Evolutionary conservation across 2,888 invertebrate species (phyloP).

Genomic region (Eristalis pertinax): DNA sequence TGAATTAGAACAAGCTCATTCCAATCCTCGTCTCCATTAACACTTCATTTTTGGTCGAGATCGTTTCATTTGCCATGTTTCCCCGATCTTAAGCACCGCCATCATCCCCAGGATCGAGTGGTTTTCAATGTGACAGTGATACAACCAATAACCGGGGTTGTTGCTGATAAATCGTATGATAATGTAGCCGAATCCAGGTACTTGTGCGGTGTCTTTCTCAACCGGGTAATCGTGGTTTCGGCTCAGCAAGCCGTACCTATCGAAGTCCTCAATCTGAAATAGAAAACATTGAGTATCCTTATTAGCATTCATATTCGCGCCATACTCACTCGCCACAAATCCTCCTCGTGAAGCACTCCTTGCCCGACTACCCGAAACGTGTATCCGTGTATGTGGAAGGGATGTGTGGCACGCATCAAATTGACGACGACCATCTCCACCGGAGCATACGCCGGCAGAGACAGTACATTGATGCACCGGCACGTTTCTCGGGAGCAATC

Average conservation of each 20-base stretch:
- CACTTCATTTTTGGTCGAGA: slow-evolving; percentile 76
- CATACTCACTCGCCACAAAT: slow-evolving; percentile 76
- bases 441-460: slow-evolving; percentile 77
- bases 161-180: slow-evolving; percentile 78
- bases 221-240: slow-evolving; percentile 77
- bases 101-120: slow-evolving; percentile 77
- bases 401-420: slow-evolving; percentile 77
- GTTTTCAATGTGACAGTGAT: slow-evolving; percentile 78
- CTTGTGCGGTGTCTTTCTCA: slow-evolving; percentile 78
- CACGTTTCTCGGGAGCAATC: slow-evolving; percentile 76
- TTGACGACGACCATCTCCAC: slow-evolving; percentile 78
- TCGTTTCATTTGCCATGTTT: slow-evolving; percentile 78
- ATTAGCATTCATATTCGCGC: not conserved
- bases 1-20: not conserved
- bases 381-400: slow-evolving; percentile 78
- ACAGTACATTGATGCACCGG: slow-evolving; percentile 77
- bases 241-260: slow-evolving; percentile 75
- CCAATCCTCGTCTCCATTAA: slow-evolving; percentile 39
- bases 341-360: slow-evolving; percentile 74
- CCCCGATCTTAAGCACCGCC: slow-evolving; percentile 78
- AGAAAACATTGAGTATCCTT: not conserved
- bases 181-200: slow-evolving; percentile 78
- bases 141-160: slow-evolving; percentile 79
- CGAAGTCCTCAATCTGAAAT: slow-evolving; percentile 77
- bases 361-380: slow-evolving; percentile 78